phyloP scores from a whole-genome alignment of 2,797 vertebrate genomes.

The Dermochelys coriacea region DNA sequence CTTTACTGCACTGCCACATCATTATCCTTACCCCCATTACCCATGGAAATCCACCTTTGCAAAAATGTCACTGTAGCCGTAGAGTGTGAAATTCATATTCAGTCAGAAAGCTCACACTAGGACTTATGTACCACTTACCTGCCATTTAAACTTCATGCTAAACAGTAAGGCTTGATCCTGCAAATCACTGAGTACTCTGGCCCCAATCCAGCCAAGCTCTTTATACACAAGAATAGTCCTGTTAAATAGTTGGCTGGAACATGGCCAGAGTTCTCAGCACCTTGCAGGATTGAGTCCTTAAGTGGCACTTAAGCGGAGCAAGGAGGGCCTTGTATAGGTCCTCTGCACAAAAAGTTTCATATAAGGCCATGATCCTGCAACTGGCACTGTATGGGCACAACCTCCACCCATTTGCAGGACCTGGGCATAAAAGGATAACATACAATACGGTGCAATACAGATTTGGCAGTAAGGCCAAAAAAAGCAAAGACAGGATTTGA shows the following conservation, averaged over 20 bases:
- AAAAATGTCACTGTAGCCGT: constrained; percentile 30
- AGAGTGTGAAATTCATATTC: neutral
- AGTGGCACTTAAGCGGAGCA: neutral
- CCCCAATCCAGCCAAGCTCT: fast-evolving
- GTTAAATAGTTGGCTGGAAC: neutral
- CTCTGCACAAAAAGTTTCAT: neutral
- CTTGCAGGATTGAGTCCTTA: neutral
- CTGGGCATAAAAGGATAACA: neutral
- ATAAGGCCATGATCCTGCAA: neutral
- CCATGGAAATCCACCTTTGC: neutral
- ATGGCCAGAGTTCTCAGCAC: neutral
- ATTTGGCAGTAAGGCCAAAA: neutral
- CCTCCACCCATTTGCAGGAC: neutral
- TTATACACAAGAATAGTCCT: neutral
- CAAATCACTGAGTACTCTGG: neutral
- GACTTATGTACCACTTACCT: neutral
- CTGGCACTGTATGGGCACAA: neutral
- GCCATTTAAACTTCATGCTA: fast-evolving
- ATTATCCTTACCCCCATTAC: neutral
- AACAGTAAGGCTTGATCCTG: neutral
- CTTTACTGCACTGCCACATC: neutral
- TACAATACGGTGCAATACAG: neutral
- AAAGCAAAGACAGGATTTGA: neutral
- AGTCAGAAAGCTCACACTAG: neutral
- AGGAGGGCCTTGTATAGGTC: too few species aligned